phyloP scores from a whole-genome alignment of 2,888 invertebrate species.

The Cecidostiba fungosa region DNA sequence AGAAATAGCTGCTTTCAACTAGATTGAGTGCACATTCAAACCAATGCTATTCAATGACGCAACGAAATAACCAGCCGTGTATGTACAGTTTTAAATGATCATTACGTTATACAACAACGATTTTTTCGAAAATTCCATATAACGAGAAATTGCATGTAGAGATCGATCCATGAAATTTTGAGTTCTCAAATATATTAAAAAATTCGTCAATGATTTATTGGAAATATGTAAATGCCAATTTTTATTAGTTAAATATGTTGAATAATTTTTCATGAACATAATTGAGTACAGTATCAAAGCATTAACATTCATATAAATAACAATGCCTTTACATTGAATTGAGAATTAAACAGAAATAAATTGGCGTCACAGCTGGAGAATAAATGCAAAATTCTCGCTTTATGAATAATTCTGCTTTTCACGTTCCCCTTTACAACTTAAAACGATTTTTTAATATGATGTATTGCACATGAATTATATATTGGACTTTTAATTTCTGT shows the following conservation, averaged over 20 bases:
- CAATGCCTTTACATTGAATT: neutral
- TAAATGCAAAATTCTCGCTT: neutral
- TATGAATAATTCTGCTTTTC: neutral
- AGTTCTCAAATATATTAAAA: too few relatives aligned
- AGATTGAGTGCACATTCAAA: neutral
- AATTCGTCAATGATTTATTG: too few relatives aligned
- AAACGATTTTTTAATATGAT: too few relatives aligned
- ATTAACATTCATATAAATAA: neutral
- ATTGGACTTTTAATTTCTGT: neutral
- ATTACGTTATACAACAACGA: too few relatives aligned
- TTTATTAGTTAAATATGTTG: neutral
- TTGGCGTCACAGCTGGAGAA: neutral
- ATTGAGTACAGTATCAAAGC: neutral
- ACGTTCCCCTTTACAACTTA: too few relatives aligned
- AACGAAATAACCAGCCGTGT: neutral
- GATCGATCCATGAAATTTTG: too few relatives aligned
- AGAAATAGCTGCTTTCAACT: neutral
- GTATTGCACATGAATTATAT: neutral
- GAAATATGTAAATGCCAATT: too few relatives aligned
- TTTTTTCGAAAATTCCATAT: too few relatives aligned
- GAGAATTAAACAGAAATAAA: neutral
- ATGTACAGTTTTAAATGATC: too few relatives aligned
- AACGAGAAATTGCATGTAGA: too few relatives aligned
- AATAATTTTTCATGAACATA: too few relatives aligned
- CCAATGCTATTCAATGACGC: conserved; percentile 10